A percentile compares a stretch with the other conserved stretches of the same genome.
phyloP scores from a whole-genome alignment of 2,888 invertebrate genomes.

The Agriopis marginaria region DNA sequence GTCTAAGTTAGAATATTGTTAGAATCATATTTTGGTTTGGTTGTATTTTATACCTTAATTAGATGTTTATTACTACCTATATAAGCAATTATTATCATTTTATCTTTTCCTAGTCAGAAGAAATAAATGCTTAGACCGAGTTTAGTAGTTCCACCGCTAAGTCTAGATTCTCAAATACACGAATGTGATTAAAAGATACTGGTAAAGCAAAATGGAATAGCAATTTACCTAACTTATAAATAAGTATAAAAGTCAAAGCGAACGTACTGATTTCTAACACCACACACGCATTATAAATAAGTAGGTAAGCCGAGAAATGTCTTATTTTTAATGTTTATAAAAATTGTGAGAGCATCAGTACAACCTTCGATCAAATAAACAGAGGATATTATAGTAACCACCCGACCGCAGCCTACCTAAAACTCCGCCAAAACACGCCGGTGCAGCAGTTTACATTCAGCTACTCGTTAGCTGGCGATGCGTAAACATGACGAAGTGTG shows the following conservation, averaged over 20 bases:
- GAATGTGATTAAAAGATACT: slow-evolving; percentile 3
- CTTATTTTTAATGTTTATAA: slow-evolving; percentile 42
- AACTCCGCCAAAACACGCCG: too few relatives aligned
- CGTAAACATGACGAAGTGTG: too few relatives aligned
- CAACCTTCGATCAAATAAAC: slow-evolving; percentile 32
- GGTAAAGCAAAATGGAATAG: slow-evolving; percentile 1
- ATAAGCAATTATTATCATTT: too few relatives aligned
- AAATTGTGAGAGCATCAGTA: slow-evolving; percentile 26
- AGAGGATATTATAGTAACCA: not conserved
- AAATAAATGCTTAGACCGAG: too few relatives aligned
- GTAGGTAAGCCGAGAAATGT: slow-evolving; percentile 48
- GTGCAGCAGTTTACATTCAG: too few relatives aligned
- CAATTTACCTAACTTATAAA: not conserved
- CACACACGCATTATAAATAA: slow-evolving; percentile 20
- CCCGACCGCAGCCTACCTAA: too few relatives aligned
- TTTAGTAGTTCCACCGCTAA: not conserved
- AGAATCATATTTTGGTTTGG: too few relatives aligned
- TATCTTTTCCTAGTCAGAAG: too few relatives aligned
- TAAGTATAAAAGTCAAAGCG: not conserved
- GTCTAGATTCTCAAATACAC: not conserved
- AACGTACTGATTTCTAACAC: slow-evolving; percentile 17
- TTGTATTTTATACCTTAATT: too few relatives aligned
- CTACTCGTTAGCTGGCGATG: too few relatives aligned
- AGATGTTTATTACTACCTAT: too few relatives aligned
- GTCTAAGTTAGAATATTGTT: too few relatives aligned